Conservation (phyloP, 2,888 invertebrate genomes). For the Isoperla grammatica region DNA sequence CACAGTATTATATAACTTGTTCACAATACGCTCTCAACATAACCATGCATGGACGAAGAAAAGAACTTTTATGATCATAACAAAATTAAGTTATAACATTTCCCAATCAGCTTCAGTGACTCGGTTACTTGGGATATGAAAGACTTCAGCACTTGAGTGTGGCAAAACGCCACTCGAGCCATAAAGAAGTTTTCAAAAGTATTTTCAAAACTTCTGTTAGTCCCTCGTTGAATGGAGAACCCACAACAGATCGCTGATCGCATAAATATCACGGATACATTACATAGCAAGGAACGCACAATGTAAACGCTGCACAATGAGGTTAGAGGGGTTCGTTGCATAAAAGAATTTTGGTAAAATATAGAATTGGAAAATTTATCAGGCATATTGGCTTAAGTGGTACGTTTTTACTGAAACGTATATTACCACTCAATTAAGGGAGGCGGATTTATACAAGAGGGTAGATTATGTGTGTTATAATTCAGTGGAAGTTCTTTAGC, state of each 20-base stretch:
- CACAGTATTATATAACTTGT: constrained; percentile 1
- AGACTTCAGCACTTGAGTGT: constrained; percentile 11
- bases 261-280: background rate
- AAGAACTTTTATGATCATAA: background rate
- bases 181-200: constrained; percentile 19
- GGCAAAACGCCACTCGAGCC: constrained; percentile 19
- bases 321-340: too few species aligned
- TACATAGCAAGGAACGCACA: constrained; percentile 1
- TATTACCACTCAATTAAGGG: too few species aligned
- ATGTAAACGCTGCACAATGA: background rate
- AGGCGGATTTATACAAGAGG: too few species aligned
- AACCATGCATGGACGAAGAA: background rate
- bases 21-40: background rate
- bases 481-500: too few species aligned
- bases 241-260: constrained; percentile 3
- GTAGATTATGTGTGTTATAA: too few species aligned
- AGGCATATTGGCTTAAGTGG: too few species aligned
- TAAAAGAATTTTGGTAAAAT: too few species aligned
- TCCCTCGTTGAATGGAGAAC: constrained; percentile 7
- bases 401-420: too few species aligned
- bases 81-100: constrained; percentile 9
- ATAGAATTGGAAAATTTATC: too few species aligned
- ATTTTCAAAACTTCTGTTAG: constrained; percentile 4
- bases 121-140: background rate
- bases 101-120: background rate